These are phyloP conservation scores for Tetragonula carbonaria DNA, from an alignment of 2,888 invertebrate species.

Conservation along the genomic window DNA sequence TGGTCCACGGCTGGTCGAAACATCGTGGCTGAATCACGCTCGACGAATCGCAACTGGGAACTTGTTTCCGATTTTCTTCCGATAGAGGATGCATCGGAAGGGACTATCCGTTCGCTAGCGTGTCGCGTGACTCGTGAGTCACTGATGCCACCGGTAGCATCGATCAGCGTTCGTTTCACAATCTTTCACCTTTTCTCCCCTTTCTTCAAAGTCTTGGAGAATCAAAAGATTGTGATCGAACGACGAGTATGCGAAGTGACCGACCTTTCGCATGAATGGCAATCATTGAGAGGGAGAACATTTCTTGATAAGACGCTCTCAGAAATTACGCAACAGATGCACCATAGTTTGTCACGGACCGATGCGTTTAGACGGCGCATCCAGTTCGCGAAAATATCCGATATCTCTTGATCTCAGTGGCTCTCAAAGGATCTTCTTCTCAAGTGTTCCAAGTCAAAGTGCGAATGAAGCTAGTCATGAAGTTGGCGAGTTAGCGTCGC, in stretches of 20 bases:
- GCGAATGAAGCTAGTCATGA: background rate
- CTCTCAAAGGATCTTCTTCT: background rate
- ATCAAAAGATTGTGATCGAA: conserved; percentile 29
- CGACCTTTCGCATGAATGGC: conserved; percentile 53
- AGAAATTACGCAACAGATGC: conserved; percentile 39
- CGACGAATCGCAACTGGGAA: background rate
- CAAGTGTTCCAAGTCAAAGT: background rate
- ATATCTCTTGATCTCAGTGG: background rate
- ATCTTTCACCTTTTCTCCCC: background rate
- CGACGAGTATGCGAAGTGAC: conserved; percentile 25
- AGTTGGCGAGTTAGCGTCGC: too few relatives aligned
- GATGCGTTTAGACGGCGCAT: conserved; percentile 1
- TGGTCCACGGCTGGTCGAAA: background rate
- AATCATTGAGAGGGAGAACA: conserved; percentile 29
- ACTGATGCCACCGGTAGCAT: too few relatives aligned
- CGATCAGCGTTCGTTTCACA: background rate
- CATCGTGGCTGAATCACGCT: background rate
- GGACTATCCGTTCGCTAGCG: too few relatives aligned
- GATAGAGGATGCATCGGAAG: too few relatives aligned
- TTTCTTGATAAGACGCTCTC: conserved; percentile 15
- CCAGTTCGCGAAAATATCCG: conserved; percentile 13
- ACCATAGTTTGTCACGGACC: conserved; percentile 9
- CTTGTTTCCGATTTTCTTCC: background rate
- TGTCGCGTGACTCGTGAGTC: too few relatives aligned
- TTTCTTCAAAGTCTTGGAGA: too few relatives aligned